These are phyloP conservation scores for Spialia ferax DNA, from an alignment of 2,888 invertebrate species.

Conservation along the genomic window DNA sequence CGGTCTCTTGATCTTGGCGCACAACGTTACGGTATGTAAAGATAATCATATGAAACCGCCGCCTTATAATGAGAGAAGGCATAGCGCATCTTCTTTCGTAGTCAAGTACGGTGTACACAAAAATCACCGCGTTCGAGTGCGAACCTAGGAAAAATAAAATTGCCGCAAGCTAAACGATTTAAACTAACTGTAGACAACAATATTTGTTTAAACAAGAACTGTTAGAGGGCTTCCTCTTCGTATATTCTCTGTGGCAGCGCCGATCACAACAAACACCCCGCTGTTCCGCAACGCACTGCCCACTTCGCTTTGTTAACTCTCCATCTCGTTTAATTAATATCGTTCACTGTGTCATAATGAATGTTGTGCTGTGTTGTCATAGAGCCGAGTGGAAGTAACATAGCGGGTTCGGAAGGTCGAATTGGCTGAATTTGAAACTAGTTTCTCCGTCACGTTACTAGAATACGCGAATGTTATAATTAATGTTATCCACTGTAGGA, in stretches of 20 bases:
- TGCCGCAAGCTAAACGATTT: no score
- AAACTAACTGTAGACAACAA: no score
- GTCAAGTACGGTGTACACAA: not conserved
- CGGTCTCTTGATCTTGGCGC: no score
- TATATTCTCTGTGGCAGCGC: not conserved
- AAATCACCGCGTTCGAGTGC: no score
- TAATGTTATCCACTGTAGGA: no score
- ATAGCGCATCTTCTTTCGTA: not conserved
- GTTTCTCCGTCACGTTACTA: no score
- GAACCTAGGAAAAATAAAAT: no score
- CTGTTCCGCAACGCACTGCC: constrained; percentile 3
- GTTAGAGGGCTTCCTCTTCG: not conserved
- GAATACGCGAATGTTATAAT: no score
- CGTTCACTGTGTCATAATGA: constrained; percentile 5
- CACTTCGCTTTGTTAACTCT: not conserved
- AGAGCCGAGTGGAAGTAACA: not conserved
- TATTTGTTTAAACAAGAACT: no score
- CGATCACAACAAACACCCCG: constrained; percentile 4
- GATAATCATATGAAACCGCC: not conserved
- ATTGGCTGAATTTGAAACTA: no score
- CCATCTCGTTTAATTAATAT: constrained; percentile 5
- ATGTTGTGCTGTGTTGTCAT: not conserved
- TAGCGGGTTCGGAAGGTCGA: not conserved
- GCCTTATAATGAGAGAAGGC: not conserved
- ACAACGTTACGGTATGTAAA: no score